phyloP scores from a whole-genome alignment of 2,888 invertebrate species.

The Tachina fera region DNA sequence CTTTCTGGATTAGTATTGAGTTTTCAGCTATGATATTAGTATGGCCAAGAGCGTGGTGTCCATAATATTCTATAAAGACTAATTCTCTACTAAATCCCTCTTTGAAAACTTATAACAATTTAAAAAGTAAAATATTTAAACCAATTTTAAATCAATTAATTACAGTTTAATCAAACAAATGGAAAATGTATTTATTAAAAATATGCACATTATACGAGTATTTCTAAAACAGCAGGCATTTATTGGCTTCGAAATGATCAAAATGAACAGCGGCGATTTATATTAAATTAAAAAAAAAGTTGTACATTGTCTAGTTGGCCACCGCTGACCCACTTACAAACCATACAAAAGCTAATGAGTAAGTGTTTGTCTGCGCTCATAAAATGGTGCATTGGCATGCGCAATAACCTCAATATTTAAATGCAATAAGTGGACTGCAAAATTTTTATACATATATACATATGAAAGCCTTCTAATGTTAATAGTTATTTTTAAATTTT shows the following conservation, averaged over 20 bases:
- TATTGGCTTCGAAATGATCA: slow-evolving; percentile 49
- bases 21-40: no score
- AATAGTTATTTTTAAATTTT: slow-evolving; percentile 21
- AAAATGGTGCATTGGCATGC: slow-evolving; percentile 47
- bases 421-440: slow-evolving; percentile 15
- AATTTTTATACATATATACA: not conserved
- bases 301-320: slow-evolving; percentile 31
- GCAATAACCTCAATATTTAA: slow-evolving; percentile 33
- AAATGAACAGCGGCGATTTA: slow-evolving; percentile 49
- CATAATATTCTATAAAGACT: no score
- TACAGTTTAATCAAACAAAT: slow-evolving; percentile 12
- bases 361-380: slow-evolving; percentile 16
- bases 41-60: no score
- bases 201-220: not conserved
- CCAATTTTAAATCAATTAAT: not conserved
- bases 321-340: slow-evolving; percentile 42
- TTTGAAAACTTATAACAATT: not conserved
- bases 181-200: not conserved
- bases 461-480: not conserved
- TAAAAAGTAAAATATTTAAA: not conserved
- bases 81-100: no score
- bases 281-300: not conserved
- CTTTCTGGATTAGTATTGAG: no score
- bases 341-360: slow-evolving; percentile 31
- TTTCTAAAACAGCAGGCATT: slow-evolving; percentile 54